A percentile compares a stretch with the other conserved stretches of the same genome.
These are phyloP conservation scores for Euphydryas editha DNA, from an alignment of 2,888 invertebrate species.

Conservation along the genomic window DNA sequence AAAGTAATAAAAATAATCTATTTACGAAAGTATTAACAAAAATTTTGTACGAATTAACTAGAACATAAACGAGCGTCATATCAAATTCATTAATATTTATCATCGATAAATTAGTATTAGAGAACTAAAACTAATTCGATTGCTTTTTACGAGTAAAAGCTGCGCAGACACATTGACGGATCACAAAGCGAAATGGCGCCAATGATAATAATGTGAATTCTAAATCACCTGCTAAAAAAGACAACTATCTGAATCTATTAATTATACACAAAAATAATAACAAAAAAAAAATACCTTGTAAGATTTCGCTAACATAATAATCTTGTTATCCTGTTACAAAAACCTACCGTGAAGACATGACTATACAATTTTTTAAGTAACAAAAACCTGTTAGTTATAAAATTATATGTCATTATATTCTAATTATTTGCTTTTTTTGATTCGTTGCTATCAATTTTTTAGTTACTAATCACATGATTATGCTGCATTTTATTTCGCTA, in stretches of 20 bases:
- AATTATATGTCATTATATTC: too few relatives aligned
- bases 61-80: not conserved
- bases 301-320: not conserved
- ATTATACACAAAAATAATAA: not conserved
- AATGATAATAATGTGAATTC: not conserved
- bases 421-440: too few relatives aligned
- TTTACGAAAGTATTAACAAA: not conserved
- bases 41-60: not conserved
- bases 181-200: not conserved
- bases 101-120: not conserved
- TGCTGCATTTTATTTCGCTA: too few relatives aligned
- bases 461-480: too few relatives aligned
- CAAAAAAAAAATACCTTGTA: not conserved
- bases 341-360: conserved; percentile 1
- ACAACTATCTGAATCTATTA: not conserved
- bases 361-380: not conserved
- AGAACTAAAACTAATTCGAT: not conserved
- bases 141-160: not conserved
- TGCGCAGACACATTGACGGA: not conserved
- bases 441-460: too few relatives aligned
- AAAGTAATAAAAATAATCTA: not conserved
- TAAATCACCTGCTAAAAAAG: not conserved
- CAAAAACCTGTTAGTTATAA: too few relatives aligned
- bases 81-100: not conserved
- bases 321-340: not conserved